Evolutionary conservation across 2,113 vertebrate genomes (phyloP), one percentile per base, ranked within the genome.

Genomic region (Nibea coibor): DNA sequence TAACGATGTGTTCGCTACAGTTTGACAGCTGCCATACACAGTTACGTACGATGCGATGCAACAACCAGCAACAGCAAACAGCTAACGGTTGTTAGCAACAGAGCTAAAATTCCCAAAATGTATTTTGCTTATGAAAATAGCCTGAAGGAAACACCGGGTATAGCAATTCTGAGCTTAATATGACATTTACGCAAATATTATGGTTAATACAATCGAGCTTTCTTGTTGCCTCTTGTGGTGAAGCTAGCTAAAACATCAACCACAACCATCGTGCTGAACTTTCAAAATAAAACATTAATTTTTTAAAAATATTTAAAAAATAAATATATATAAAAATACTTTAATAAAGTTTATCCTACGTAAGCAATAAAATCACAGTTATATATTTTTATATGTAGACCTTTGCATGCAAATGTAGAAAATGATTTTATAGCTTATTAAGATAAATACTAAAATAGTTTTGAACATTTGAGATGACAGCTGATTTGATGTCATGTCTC

Each of bases 281-380:
- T 84, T 84, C 90, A 87, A 82, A 89, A 64, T 85, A 92, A 88
- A 79, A 4, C 9, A 45, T n/a, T n/a, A n/a, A n/a, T n/a, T n/a
- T n/a, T n/a, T n/a, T n/a, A n/a, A n/a, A n/a, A n/a, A n/a, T n/a
- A n/a, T n/a, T n/a, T n/a, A n/a, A n/a, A n/a, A n/a, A n/a, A n/a
- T n/a, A n/a, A n/a, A n/a, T n/a, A n/a, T n/a, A n/a, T n/a, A n/a
- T n/a, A n/a, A 53, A n/a, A 9, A n/a, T 45, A 11, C 35, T 72
- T 72, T 11, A 11, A 12, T 20, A 3, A 28, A 31, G 3, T 16
- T 10, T 4, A 59, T 31, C 43, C 5, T 31, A 16, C 0, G 14
- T 7, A 45, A 28, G 5, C 47, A 20, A 26, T 47, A 63, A 2
- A 26, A 20, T 0, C 28, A 66, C 35, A 43, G n/a, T 42, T 10